Percentiles rank a stretch among this genome's conserved stretches.
Evolutionary conservation across 2,797 vertebrate genomes (phyloP).

Genomic region (Manis crassicaudata): DNA sequence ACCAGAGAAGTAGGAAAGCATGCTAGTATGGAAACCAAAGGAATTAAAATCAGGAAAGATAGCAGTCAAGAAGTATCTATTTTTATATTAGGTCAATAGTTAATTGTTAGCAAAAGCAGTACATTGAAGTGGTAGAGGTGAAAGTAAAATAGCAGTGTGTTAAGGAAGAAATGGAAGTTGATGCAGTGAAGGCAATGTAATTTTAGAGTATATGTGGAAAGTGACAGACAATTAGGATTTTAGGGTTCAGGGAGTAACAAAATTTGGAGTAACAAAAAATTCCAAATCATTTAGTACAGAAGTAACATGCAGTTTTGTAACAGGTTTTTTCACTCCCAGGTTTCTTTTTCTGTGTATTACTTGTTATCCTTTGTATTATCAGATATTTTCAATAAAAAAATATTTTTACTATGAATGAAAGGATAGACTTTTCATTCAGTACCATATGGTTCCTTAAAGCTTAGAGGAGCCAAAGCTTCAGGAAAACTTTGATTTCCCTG

Average conservation of each 20-base stretch:
- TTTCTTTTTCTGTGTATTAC: background rate
- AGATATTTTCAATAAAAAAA: conserved; percentile 11
- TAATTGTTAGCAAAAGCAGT: background rate
- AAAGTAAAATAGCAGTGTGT: background rate
- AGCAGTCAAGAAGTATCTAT: background rate
- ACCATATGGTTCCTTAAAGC: background rate
- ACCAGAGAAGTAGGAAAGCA: background rate
- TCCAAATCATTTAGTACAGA: background rate
- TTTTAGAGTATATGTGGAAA: background rate
- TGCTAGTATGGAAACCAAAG: background rate
- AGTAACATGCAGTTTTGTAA: background rate
- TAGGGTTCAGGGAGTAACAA: background rate
- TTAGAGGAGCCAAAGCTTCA: conserved; percentile 40
- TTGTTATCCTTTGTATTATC: conserved; percentile 41
- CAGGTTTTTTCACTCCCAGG: background rate
- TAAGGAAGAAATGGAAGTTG: background rate
- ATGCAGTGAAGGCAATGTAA: background rate
- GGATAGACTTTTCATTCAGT: background rate
- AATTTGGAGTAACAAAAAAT: background rate
- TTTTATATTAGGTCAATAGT: background rate
- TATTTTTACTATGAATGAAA: background rate
- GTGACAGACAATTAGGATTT: background rate
- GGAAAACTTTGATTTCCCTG: conserved; percentile 21
- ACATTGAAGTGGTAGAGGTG: background rate
- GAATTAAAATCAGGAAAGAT: conserved; percentile 1